Evolutionary conservation across 2,797 vertebrate genomes (phyloP).

Genomic region (Tapera naevia): DNA sequence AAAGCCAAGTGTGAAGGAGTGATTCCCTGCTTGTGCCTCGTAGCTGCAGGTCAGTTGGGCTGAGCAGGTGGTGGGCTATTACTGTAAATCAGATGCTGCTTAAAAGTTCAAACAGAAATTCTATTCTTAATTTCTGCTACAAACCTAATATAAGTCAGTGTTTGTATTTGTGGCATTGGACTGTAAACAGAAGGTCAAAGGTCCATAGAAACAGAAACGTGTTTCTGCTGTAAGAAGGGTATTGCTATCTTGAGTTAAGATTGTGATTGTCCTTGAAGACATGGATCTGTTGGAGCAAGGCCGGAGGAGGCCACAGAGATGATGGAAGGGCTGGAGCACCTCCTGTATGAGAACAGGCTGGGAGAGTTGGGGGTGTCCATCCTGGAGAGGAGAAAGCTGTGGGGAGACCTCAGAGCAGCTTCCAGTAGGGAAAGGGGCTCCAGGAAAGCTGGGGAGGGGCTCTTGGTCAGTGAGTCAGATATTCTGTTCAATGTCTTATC

Average conservation of each 20-base stretch:
- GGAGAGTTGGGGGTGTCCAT: too few species aligned
- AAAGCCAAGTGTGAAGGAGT: not conserved
- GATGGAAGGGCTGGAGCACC: too few species aligned
- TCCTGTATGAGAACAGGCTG: too few species aligned
- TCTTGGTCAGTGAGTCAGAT: too few species aligned
- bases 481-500: too few species aligned
- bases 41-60: not conserved
- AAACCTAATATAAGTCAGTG: not conserved
- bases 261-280: not conserved
- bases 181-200: not conserved
- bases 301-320: too few species aligned
- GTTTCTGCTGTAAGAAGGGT: not conserved
- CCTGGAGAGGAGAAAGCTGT: too few species aligned
- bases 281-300: not conserved
- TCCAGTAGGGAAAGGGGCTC: too few species aligned
- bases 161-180: not conserved
- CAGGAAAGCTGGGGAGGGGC: too few species aligned
- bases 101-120: not conserved
- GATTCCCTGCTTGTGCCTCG: accelerated
- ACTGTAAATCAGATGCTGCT: not conserved
- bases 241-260: not conserved
- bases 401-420: too few species aligned
- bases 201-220: accelerated
- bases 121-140: not conserved
- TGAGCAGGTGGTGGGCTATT: not conserved